A percentile compares a stretch with the other conserved stretches of the same genome.
These are phyloP conservation scores for Urophycis tenuis DNA, from an alignment of 2,797 vertebrate genomes.

Conservation along the genomic window DNA sequence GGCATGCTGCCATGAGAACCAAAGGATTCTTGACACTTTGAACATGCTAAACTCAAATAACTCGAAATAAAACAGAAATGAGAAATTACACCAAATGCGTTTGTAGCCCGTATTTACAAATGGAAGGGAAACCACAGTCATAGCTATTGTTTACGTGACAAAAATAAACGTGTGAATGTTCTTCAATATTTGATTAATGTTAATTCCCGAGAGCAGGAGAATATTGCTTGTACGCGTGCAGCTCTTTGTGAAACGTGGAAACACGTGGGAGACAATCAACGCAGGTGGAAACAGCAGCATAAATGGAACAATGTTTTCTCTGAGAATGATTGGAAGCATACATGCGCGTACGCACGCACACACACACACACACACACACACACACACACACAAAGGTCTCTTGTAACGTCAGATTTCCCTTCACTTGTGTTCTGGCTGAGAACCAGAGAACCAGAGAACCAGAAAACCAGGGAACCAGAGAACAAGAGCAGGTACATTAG, in stretches of 20 bases:
- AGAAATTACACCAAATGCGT: background rate
- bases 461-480: too few species aligned
- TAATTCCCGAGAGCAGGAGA: background rate
- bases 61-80: background rate
- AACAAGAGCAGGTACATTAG: background rate
- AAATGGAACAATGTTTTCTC: background rate
- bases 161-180: background rate
- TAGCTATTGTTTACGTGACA: background rate
- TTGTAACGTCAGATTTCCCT: background rate
- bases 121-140: background rate
- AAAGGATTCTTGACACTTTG: slow-evolving; percentile 24
- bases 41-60: background rate
- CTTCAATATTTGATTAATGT: background rate
- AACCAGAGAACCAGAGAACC: background rate
- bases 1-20: slow-evolving; percentile 37
- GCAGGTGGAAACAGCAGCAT: background rate
- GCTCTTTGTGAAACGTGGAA: background rate
- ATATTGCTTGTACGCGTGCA: background rate
- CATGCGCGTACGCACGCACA: background rate
- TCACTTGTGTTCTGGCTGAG: background rate
- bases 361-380: background rate
- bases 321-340: background rate
- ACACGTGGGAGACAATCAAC: background rate
- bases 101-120: background rate
- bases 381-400: too few species aligned